Evolutionary conservation across 2,888 invertebrate genomes (phyloP).

Genomic region (Monoplex corrugatus): DNA sequence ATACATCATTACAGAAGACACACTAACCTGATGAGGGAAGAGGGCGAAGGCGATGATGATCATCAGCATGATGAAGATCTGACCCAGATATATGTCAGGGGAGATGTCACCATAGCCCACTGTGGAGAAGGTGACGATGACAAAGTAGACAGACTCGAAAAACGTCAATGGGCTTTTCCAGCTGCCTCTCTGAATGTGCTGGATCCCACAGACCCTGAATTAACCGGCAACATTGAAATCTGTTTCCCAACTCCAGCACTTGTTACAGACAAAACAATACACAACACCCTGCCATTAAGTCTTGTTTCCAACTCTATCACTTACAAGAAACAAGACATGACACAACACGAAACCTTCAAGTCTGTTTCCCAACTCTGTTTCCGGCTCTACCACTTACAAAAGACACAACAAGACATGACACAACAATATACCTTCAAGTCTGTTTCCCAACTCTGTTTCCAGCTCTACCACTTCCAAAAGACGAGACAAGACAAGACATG

Average conservation of each 20-base stretch:
- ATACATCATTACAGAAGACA: too few species aligned
- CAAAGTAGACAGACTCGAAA: slow-evolving; percentile 97
- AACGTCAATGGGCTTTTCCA: slow-evolving; percentile 89
- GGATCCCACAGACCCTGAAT: slow-evolving; percentile 97
- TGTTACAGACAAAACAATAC: not conserved
- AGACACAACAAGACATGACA: not conserved
- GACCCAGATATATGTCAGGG: slow-evolving; percentile 73
- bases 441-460: too few species aligned
- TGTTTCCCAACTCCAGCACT: not conserved
- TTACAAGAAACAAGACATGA: not conserved
- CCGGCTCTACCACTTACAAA: not conserved
- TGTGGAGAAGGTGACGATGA: slow-evolving; percentile 93
- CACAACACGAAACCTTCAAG: too few species aligned
- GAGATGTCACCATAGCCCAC: slow-evolving; percentile 77
- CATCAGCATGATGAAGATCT: slow-evolving; percentile 71
- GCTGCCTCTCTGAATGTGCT: slow-evolving; percentile 97
- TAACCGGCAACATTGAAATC: slow-evolving; percentile 14
- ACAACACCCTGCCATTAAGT: too few species aligned
- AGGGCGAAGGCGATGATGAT: slow-evolving; percentile 70
- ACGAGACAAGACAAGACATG: not conserved
- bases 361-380: not conserved
- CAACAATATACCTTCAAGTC: not conserved
- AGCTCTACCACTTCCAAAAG: not conserved
- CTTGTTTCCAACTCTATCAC: too few species aligned
- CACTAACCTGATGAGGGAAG: slow-evolving; percentile 68